Base-by-base conservation (phyloP, 2,113 vertebrate genomes). In the Motacilla alba region DNA sequence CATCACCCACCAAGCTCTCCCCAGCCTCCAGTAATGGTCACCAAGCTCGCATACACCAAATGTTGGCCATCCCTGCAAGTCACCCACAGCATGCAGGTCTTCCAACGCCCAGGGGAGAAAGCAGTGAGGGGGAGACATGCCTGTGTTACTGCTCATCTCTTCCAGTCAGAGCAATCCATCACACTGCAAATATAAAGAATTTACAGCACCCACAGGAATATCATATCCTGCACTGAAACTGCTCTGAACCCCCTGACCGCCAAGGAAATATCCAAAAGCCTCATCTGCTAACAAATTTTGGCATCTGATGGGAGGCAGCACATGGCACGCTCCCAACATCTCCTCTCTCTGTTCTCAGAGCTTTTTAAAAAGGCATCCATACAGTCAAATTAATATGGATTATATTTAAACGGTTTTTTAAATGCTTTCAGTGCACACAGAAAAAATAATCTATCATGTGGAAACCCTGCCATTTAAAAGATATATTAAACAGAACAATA, bases 281-380 rank as follows among this genome's bases (percentile, higher is more conserved):
- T 90, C 76, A 78, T 83, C 75, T 87, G 67, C 37, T 93, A 91
- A 82, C 52, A 88, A 49, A 88, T 87, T 93, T 41, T 85, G 63
- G 82, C 62, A 83, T 66, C 79, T 74, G 46, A 95, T n/a, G 23
- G 80, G 18, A 92, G 49, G 56, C 68, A 92, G 83, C 59, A 89
- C 58, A 81, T 67, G 69, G 56, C 70, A 81, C 2, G 31, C 56
- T 89, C 73, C 64, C 60, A 64, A 82, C 68, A 62, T 3, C 64
- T 94, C 24, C 24, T 60, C 64, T 88, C 39, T 81, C 50, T 83
- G 24, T 39, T 84, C 73, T 77, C 47, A 59, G 24, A 78, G 39
- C 35, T 72, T 90, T 72, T 59, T 52, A 7, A 50, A 84, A 87
- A 88, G n/a, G 52, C 60, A 78, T 62, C 35, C 66, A 55, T 13